A percentile compares a stretch with the other conserved stretches of the same genome.
Conservation (phyloP, 2,797 vertebrate genomes). For the Pteropus rufus region DNA sequence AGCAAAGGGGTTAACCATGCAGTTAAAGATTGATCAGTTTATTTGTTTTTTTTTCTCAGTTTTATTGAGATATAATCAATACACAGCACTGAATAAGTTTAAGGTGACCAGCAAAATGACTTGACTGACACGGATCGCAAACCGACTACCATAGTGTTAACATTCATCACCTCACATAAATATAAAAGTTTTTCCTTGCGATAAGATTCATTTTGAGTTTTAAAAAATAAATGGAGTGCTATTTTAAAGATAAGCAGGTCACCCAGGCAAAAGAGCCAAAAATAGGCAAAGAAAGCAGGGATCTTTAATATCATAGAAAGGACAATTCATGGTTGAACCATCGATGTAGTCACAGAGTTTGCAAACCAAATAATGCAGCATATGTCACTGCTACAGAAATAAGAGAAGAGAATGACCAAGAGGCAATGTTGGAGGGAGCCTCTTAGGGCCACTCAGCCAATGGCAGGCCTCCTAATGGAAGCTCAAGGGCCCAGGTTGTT, state of each 20-base stretch:
- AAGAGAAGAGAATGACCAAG: not conserved
- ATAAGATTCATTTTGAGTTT: not conserved
- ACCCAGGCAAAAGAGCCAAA: not conserved
- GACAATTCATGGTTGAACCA: not conserved
- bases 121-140: not conserved
- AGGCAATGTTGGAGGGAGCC: fast-evolving
- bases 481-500: not conserved
- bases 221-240: not conserved
- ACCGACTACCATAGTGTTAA: not conserved
- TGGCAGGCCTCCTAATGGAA: not conserved
- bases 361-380: not conserved
- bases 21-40: not conserved
- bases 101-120: not conserved
- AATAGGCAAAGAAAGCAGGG: not conserved
- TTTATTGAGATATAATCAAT: not conserved
- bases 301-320: not conserved
- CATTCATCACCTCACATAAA: not conserved
- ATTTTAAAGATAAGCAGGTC: not conserved
- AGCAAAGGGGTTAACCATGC: fast-evolving
- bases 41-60: not conserved
- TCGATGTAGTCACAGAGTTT: not conserved
- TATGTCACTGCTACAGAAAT: not conserved
- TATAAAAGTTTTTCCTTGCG: not conserved
- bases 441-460: not conserved
- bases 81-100: not conserved